Evolutionary conservation across 2,888 invertebrate species (phyloP).

Genomic region (Drosophila greeni): DNA sequence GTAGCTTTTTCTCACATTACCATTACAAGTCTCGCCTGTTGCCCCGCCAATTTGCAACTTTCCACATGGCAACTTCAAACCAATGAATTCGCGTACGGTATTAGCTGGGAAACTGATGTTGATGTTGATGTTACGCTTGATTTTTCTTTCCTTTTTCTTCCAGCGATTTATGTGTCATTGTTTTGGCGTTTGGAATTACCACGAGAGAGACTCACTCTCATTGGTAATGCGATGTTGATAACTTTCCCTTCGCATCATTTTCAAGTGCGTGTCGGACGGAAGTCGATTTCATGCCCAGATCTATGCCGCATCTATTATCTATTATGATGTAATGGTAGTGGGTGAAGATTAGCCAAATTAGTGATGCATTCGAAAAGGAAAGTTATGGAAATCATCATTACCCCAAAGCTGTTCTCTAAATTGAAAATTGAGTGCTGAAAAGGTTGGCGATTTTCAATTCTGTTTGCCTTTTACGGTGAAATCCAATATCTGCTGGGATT

Average conservation of each 20-base stretch:
- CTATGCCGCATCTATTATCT: slow-evolving; percentile 25
- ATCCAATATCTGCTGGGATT: slow-evolving; percentile 30
- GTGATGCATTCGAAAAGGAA: slow-evolving; percentile 44
- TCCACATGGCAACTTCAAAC: slow-evolving; percentile 42
- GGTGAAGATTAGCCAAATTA: slow-evolving; percentile 48
- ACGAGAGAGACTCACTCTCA: slow-evolving; percentile 40
- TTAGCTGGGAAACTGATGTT: slow-evolving; percentile 44
- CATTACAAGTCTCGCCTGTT: slow-evolving; percentile 51
- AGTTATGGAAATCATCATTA: slow-evolving; percentile 53
- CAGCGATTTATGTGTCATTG: slow-evolving; percentile 66
- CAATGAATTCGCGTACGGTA: slow-evolving; percentile 16
- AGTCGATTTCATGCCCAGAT: slow-evolving; percentile 38
- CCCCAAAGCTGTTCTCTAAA: slow-evolving; percentile 34
- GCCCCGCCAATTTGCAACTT: slow-evolving; percentile 56
- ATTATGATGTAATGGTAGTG: slow-evolving; percentile 58
- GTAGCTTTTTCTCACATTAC: slow-evolving; percentile 64
- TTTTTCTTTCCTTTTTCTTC: slow-evolving; percentile 25
- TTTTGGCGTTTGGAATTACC: slow-evolving; percentile 65
- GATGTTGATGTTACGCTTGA: slow-evolving; percentile 61
- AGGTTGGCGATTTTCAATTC: slow-evolving; percentile 22
- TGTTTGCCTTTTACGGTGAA: slow-evolving; percentile 49
- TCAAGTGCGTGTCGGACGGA: slow-evolving; percentile 43
- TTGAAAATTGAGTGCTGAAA: slow-evolving; percentile 55
- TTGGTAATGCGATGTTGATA: slow-evolving; percentile 62
- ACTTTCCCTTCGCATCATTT: slow-evolving; percentile 55